phyloP scores from a whole-genome alignment of 2,888 invertebrate genomes.

The Latrodectus hesperus region DNA sequence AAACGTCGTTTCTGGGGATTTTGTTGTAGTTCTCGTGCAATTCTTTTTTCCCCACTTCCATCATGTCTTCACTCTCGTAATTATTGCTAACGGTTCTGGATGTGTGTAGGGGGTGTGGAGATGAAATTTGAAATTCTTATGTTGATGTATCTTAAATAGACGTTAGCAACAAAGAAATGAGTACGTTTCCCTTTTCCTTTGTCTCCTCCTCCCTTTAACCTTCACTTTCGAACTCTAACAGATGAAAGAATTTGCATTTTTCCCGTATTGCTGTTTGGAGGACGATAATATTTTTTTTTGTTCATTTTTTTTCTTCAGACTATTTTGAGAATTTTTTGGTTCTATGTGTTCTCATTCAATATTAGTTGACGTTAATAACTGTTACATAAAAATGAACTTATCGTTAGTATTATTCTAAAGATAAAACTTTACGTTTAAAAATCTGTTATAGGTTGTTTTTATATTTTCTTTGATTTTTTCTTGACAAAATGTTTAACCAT shows the following conservation, averaged over 20 bases:
- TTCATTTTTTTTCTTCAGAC: no score
- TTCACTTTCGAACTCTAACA: neutral
- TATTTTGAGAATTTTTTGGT: no score
- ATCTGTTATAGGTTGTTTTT: no score
- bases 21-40: neutral
- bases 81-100: conserved; percentile 5
- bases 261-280: neutral
- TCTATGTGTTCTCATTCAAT: no score
- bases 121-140: neutral
- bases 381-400: no score
- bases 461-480: no score
- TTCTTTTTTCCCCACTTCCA: conserved; percentile 24
- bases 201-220: neutral
- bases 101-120: neutral
- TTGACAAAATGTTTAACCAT: no score
- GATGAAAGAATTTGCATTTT: neutral
- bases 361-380: no score
- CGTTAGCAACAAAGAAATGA: conserved; percentile 3
- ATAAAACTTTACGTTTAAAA: no score
- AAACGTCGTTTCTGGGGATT: conserved; percentile 24
- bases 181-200: neutral
- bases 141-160: neutral
- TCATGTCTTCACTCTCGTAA: conserved; percentile 35
- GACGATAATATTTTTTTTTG: neutral
- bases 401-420: no score